A percentile compares a stretch with the other conserved stretches of the same genome.
Conservation (phyloP, 2,113 vertebrate genomes). For the Macaca nemestrina region DNA sequence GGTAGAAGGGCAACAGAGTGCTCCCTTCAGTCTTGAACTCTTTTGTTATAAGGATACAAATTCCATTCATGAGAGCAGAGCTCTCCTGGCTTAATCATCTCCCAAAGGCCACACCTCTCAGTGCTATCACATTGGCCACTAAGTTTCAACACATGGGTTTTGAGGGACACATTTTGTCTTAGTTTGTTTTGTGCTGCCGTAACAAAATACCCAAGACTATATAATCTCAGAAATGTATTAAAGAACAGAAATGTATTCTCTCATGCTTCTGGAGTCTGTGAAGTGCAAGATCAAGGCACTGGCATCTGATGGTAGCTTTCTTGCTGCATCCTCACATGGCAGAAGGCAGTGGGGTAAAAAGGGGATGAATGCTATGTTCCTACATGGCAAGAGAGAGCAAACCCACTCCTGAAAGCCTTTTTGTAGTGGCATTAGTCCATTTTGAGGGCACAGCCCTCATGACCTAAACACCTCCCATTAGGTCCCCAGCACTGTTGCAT, state of each 20-base stretch:
- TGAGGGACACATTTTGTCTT: not conserved
- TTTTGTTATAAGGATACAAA: not conserved
- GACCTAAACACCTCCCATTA: not conserved
- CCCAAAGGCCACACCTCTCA: not conserved
- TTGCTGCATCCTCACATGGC: not conserved
- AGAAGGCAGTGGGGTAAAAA: not conserved
- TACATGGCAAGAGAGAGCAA: not conserved
- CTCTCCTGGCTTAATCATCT: not conserved
- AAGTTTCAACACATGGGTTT: not conserved
- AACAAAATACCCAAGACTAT: not conserved
- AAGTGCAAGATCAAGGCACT: not conserved
- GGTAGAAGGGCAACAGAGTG: not conserved
- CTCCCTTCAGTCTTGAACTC: not conserved
- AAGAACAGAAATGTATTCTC: not conserved
- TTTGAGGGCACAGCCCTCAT: not conserved
- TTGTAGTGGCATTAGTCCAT: not conserved
- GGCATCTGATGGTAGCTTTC: not conserved
- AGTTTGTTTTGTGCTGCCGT: not conserved
- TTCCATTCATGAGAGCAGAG: not conserved
- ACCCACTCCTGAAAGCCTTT: not conserved
- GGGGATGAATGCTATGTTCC: not conserved
- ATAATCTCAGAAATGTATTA: not conserved
- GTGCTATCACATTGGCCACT: not conserved
- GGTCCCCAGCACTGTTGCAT: not conserved
- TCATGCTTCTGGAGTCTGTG: not conserved